Percentiles rank a stretch among this genome's conserved stretches.
Evolutionary conservation across 2,113 vertebrate species (phyloP).

Genomic region (Pollimyrus isidori): DNA sequence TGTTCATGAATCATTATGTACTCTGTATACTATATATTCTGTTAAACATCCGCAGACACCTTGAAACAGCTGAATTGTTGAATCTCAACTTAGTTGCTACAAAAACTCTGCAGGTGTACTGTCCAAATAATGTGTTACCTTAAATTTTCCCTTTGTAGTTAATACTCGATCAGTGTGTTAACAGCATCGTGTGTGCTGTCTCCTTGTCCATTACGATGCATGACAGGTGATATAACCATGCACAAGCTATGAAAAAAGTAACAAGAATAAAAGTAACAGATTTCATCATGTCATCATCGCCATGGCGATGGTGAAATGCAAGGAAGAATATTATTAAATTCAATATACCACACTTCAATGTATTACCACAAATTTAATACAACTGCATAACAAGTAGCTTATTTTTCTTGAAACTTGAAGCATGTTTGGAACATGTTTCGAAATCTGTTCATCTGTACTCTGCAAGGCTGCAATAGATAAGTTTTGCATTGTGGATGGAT

Average conservation of each 20-base stretch:
- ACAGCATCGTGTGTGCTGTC: neutral
- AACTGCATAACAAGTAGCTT: neutral
- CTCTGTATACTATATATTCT: neutral
- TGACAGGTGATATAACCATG: neutral
- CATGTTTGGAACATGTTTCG: neutral
- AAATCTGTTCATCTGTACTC: neutral
- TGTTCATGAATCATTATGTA: neutral
- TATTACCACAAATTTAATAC: neutral
- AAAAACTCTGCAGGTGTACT: neutral
- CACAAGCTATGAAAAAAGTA: neutral
- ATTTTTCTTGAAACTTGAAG: neutral
- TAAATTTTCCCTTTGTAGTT: neutral
- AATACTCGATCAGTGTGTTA: neutral
- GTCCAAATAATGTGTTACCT: neutral
- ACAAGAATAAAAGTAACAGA: neutral
- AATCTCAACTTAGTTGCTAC: neutral
- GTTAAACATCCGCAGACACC: neutral
- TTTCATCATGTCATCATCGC: neutral
- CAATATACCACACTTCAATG: neutral
- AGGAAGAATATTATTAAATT: neutral
- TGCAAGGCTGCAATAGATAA: neutral
- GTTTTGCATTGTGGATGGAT: neutral
- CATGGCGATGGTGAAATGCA: neutral
- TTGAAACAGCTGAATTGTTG: neutral
- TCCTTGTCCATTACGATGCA: neutral